Evolutionary conservation across 2,113 vertebrate genomes (phyloP).

Genomic region (Forbesichthys agassizii): DNA sequence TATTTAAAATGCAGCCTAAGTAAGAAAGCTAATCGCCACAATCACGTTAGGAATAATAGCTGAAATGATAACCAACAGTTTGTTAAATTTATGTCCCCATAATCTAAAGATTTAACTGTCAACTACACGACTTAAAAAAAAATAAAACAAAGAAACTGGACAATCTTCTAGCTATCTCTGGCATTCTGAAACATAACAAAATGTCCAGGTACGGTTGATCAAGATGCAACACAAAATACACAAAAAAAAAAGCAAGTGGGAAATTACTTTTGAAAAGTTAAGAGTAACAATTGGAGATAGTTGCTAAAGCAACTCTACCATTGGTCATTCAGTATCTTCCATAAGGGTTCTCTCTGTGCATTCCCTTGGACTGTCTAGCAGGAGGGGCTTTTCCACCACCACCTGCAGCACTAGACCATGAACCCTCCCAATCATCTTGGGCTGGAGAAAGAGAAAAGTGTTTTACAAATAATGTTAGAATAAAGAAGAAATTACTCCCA

Average conservation of each 20-base stretch:
- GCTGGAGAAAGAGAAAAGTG: constrained; percentile 65
- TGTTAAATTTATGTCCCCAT: constrained; percentile 40
- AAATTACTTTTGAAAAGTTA: constrained; percentile 96
- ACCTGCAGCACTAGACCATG: constrained; percentile 76
- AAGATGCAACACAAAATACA: constrained; percentile 43
- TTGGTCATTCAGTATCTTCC: constrained; percentile 87
- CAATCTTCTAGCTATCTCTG: constrained; percentile 26
- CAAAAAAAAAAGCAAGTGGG: constrained; percentile 70
- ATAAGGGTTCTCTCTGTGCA: constrained; percentile 92
- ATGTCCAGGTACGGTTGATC: constrained; percentile 29
- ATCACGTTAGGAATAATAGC: constrained; percentile 46
- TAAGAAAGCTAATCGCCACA: constrained; percentile 64
- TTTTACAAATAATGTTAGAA: too few species aligned
- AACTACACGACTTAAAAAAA: constrained; percentile 60
- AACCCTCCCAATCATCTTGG: constrained; percentile 93
- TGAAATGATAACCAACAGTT: constrained; percentile 48
- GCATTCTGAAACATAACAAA: constrained; percentile 55
- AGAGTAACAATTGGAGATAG: constrained; percentile 90
- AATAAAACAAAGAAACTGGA: constrained; percentile 48
- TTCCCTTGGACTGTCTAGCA: constrained; percentile 84
- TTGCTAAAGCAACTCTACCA: constrained; percentile 84
- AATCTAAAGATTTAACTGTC: constrained; percentile 35
- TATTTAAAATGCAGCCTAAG: constrained; percentile 64
- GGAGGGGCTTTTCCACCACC: constrained; percentile 83
- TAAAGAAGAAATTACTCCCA: constrained; percentile 26